Percentiles rank a stretch among this genome's conserved stretches.
Evolutionary conservation across 1,140 invertebrate species (phyloP).

Genomic region (Limonius californicus): DNA sequence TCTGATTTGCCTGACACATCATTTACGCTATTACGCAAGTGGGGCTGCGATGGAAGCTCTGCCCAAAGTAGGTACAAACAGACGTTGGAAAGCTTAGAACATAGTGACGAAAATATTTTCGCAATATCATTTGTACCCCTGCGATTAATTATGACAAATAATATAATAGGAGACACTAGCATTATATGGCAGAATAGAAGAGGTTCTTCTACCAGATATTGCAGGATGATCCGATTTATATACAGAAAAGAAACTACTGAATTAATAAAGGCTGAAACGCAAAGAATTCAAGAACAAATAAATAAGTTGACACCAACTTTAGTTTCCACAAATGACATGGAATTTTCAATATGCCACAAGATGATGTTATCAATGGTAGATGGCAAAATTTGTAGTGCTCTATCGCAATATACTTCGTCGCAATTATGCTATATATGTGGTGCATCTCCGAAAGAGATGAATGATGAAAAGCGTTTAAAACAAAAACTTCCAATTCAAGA

Average conservation of each 20-base stretch:
- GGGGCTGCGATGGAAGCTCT: slow-evolving; percentile 40
- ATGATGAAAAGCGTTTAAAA: slow-evolving; percentile 15
- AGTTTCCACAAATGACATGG: neutral
- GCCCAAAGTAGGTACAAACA: slow-evolving; percentile 38
- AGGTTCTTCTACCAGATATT: slow-evolving; percentile 42
- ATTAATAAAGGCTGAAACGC: neutral
- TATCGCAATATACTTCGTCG: no score
- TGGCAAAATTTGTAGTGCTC: no score
- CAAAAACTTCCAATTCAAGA: no score
- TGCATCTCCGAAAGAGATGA: no score
- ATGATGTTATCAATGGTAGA: neutral
- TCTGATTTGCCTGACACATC: neutral
- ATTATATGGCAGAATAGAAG: slow-evolving; percentile 40
- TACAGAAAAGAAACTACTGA: neutral
- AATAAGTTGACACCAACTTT: neutral
- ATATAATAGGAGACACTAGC: slow-evolving; percentile 14
- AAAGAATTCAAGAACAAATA: neutral
- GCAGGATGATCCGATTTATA: slow-evolving; percentile 36
- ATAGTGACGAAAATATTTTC: slow-evolving; percentile 26
- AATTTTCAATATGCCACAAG: no score
- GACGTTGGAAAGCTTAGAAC: slow-evolving; percentile 34
- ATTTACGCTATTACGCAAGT: slow-evolving; percentile 35
- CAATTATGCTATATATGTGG: no score
- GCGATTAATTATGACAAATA: slow-evolving; percentile 17
- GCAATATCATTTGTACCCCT: slow-evolving; percentile 38